phyloP scores from a whole-genome alignment of 2,113 vertebrate genomes.

The Oreochromis aureus region DNA sequence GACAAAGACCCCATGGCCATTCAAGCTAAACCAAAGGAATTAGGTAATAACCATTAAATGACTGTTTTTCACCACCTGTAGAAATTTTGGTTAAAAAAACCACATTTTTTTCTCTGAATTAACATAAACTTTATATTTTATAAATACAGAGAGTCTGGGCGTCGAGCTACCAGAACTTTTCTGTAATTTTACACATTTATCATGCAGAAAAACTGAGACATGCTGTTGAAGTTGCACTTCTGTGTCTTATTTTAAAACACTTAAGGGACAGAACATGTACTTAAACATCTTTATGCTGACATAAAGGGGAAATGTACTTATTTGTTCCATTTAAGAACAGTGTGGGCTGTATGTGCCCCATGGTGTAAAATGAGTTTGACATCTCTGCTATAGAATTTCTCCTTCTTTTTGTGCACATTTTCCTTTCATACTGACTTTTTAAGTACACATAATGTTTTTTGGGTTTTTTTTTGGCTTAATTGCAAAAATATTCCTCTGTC shows the following conservation, averaged over 20 bases:
- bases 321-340: background rate
- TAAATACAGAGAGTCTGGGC: background rate
- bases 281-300: background rate
- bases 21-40: background rate
- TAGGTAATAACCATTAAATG: background rate
- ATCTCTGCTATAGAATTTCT: background rate
- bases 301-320: background rate
- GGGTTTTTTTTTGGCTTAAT: background rate
- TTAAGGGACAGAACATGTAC: background rate
- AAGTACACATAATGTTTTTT: background rate
- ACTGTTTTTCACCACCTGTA: background rate
- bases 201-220: background rate
- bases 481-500: background rate
- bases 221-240: background rate
- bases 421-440: background rate
- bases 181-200: background rate
- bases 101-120: fast-evolving
- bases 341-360: background rate
- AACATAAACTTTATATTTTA: background rate
- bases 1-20: background rate
- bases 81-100: fast-evolving
- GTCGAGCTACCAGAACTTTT: fast-evolving
- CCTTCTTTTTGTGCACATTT: background rate
- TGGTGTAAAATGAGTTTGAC: background rate
- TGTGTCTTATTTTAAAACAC: background rate